A percentile compares a stretch with the other conserved stretches of the same genome.
Evolutionary conservation across 2,113 vertebrate species (phyloP).

Genomic region (Pluvialis apricaria): DNA sequence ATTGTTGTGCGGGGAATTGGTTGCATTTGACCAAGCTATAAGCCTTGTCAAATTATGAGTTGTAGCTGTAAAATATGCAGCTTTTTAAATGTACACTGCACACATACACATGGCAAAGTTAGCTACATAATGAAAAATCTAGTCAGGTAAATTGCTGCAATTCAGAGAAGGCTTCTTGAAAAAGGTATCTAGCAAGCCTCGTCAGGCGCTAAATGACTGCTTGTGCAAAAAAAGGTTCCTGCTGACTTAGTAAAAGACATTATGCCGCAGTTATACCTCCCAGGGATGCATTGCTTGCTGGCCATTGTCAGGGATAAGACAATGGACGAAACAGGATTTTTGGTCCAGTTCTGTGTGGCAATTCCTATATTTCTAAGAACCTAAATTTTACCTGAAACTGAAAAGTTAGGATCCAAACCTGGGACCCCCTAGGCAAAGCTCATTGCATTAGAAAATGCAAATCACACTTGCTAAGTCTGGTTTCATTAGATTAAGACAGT

Average conservation of each 20-base stretch:
- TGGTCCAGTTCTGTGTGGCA: not conserved
- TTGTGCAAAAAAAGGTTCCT: not conserved
- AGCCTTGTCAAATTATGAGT: conserved; percentile 1
- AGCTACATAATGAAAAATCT: not conserved
- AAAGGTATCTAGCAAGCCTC: not conserved
- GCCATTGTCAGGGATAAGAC: not conserved
- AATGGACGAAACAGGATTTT: not conserved
- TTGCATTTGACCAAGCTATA: not conserved
- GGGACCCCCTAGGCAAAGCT: not conserved
- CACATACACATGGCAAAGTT: not conserved
- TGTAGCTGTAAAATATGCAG: conserved; percentile 3
- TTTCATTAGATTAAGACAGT: not conserved
- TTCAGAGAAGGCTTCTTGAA: not conserved
- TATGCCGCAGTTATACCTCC: not conserved
- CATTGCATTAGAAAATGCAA: not conserved
- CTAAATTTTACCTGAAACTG: not conserved
- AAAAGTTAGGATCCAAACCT: not conserved
- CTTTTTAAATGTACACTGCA: not conserved
- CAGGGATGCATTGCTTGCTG: not conserved
- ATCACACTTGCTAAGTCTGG: not conserved
- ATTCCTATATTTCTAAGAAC: not conserved
- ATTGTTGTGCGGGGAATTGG: not conserved
- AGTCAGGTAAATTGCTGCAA: conserved; percentile 28
- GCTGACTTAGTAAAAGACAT: not conserved
- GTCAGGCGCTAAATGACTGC: not conserved